Base-by-base conservation (phyloP, 2,888 invertebrate species). In the Drosophila eohydei region DNA sequence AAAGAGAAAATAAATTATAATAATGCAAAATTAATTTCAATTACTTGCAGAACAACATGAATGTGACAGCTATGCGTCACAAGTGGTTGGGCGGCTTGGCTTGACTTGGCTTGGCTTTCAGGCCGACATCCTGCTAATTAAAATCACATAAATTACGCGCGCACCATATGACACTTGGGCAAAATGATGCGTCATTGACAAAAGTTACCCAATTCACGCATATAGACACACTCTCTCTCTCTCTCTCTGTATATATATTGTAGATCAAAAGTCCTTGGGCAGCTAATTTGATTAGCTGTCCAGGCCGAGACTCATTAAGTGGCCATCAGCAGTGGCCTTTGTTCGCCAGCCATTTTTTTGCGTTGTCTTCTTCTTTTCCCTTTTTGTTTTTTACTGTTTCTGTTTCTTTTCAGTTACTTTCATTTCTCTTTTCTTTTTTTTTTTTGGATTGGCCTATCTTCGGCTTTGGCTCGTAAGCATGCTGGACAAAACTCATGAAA, bases 1-100 rank as follows among this genome's bases (percentile, higher is more conserved):
- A 52, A 48, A 48, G 54, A 26, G 21, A 54, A 43, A 58, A 67
- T 58, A 58, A 74, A 68, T 55, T 55, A 55, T 71, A 73, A 81
- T 81, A 81, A 90, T 88, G 77, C 73, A 79, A 88, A 90, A 88
- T 90, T 88, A 88, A 88, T 90, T 90, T 88, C 85, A 90, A 88
- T 87, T 90, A 90, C 75, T 86, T 79, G 68, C 72, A 74, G 81
- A 74, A 56, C 56, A 81, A 80, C 77, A 74, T 83, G 86, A 86
- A 88, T 88, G 74, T 88, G 87, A 88, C 87, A 88, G 90, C 87
- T 81, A 87, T 84, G 84, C 87, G 74, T 84, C 87, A 83, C 71
- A 81, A 83, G 56, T 32, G 32, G 56, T 30, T 30, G 55, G 40
- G 41, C 16, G 30, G 30, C 9, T 7, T 16, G 40, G 16, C 7